A percentile compares a stretch with the other conserved stretches of the same genome.
phyloP scores from a whole-genome alignment of 2,888 invertebrate genomes.

The Thymelicus lineola region DNA sequence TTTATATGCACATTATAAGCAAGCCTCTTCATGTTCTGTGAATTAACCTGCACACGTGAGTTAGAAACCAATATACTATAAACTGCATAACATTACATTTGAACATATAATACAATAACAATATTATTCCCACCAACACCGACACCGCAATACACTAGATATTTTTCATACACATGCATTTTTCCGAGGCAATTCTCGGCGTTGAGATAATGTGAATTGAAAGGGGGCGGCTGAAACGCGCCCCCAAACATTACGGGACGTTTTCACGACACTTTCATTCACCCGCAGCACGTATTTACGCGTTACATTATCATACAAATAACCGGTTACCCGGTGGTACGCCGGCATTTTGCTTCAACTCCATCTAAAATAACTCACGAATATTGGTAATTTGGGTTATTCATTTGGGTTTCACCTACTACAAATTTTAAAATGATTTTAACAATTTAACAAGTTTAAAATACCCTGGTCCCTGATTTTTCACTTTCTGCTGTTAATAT shows the following conservation, averaged over 20 bases:
- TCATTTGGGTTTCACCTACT: too few relatives aligned
- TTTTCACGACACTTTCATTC: slow-evolving; percentile 19
- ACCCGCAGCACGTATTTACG: slow-evolving; percentile 27
- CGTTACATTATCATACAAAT: slow-evolving; percentile 37
- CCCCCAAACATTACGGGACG: slow-evolving; percentile 4
- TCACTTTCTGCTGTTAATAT: too few relatives aligned
- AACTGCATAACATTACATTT: too few relatives aligned
- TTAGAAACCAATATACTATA: too few relatives aligned
- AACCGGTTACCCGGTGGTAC: slow-evolving; percentile 7
- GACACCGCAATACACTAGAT: slow-evolving; percentile 1
- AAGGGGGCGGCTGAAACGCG: slow-evolving; percentile 17
- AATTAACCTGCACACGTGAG: too few relatives aligned
- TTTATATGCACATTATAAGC: too few relatives aligned
- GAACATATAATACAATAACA: too few relatives aligned
- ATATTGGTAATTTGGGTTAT: not conserved
- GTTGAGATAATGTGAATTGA: slow-evolving; percentile 28
- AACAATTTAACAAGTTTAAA: too few relatives aligned
- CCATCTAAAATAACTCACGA: not conserved
- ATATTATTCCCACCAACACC: not conserved
- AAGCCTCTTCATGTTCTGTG: too few relatives aligned
- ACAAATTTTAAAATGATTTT: too few relatives aligned
- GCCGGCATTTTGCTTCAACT: not conserved
- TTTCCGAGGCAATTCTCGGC: slow-evolving; percentile 24
- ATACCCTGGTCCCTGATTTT: too few relatives aligned
- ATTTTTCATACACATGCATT: slow-evolving; percentile 26